Conservation (phyloP, 2,113 vertebrate genomes). For the Pluvianellus socialis region DNA sequence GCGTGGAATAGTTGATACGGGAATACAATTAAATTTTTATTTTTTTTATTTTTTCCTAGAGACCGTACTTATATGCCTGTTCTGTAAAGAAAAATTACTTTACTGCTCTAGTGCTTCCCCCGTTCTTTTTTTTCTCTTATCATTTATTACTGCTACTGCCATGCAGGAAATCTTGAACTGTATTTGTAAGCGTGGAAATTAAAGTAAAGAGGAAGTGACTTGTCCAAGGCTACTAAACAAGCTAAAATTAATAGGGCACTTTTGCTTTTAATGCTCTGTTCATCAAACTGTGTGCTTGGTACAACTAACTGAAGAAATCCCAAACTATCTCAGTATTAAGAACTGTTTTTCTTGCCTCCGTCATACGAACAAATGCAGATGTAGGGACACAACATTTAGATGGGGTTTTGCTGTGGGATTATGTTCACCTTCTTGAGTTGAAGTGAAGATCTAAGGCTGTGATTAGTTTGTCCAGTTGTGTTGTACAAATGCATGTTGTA, state of each 20-base stretch:
- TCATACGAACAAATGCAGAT: not conserved
- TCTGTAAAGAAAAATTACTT: not conserved
- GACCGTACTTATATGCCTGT: not conserved
- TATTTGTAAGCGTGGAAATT: not conserved
- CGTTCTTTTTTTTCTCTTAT: not conserved
- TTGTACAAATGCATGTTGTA: not conserved
- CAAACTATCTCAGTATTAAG: not conserved
- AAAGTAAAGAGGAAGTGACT: not conserved
- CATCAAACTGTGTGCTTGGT: not conserved
- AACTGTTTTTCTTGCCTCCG: not conserved
- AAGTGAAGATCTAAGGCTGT: not conserved
- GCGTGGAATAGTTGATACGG: not conserved
- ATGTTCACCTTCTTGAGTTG: not conserved
- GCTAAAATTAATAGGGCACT: not conserved
- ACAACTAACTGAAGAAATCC: not conserved
- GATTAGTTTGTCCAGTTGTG: not conserved
- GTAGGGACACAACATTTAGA: accelerated
- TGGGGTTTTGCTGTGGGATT: not conserved
- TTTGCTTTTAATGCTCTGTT: not conserved
- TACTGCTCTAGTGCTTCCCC: not conserved
- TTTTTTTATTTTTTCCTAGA: not conserved
- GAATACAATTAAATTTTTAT: not conserved
- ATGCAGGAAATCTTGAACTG: not conserved
- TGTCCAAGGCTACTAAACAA: not conserved
- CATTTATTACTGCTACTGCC: not conserved